Conservation (phyloP, 2,113 vertebrate genomes). For the Butorides virescens region DNA sequence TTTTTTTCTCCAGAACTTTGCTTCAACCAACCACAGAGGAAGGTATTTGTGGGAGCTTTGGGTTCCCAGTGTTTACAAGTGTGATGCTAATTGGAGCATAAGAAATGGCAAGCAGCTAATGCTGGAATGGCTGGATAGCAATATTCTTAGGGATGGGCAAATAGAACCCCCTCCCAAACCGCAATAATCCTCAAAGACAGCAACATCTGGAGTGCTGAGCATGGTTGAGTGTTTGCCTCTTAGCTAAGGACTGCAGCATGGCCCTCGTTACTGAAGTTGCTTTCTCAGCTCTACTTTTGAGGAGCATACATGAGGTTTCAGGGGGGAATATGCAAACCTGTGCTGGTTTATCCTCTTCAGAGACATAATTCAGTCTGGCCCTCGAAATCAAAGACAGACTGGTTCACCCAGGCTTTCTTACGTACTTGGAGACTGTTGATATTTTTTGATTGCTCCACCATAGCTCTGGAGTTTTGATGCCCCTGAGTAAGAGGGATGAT, state of each 20-base stretch:
- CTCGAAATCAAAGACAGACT: neutral
- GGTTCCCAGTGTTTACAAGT: neutral
- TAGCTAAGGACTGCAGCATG: neutral
- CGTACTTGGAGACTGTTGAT: neutral
- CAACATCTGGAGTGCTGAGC: neutral
- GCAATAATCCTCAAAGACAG: neutral
- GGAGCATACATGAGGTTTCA: neutral
- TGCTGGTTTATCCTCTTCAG: neutral
- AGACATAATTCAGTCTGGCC: neutral
- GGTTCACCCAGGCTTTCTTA: neutral
- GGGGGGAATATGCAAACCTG: neutral
- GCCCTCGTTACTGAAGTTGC: neutral
- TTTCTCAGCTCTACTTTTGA: neutral
- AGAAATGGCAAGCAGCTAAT: neutral
- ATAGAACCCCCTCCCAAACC: neutral
- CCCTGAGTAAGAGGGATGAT: neutral
- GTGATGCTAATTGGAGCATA: neutral
- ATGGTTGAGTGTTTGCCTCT: neutral
- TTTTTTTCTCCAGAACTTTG: neutral
- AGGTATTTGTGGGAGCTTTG: neutral
- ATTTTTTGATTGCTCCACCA: neutral
- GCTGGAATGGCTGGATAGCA: neutral
- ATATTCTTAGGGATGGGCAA: neutral
- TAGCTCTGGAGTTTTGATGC: neutral
- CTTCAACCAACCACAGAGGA: neutral